A percentile compares a stretch with the other conserved stretches of the same genome.
phyloP scores from a whole-genome alignment of 2,888 invertebrate species.

The Protodeltote pygarga region DNA sequence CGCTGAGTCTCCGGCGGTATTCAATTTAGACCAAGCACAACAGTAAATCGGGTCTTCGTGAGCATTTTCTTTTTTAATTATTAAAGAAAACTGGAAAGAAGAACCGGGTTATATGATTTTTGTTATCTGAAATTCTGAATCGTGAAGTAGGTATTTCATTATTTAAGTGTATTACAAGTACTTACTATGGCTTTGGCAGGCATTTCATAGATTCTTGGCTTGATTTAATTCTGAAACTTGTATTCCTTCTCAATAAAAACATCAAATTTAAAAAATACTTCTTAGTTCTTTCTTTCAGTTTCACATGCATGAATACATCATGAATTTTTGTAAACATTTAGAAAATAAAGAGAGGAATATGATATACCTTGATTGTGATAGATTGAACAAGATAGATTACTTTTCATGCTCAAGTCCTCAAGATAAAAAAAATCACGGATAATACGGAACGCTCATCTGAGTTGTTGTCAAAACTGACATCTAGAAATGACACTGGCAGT shows the following conservation, averaged over 20 bases:
- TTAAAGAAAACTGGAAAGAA: slow-evolving; percentile 88
- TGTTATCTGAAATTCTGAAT: not conserved
- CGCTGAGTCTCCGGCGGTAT: slow-evolving; percentile 71
- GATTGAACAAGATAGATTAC: no score
- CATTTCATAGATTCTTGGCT: slow-evolving; percentile 31
- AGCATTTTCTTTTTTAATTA: slow-evolving; percentile 92
- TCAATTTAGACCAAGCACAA: slow-evolving; percentile 93
- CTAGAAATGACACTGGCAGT: no score
- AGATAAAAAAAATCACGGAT: no score
- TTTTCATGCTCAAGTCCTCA: no score
- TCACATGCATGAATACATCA: no score
- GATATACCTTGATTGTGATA: no score
- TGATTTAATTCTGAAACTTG: not conserved
- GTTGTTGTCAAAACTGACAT: no score
- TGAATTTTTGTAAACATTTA: no score
- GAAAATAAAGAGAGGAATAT: no score
- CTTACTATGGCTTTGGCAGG: slow-evolving; percentile 49
- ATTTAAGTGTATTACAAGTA: not conserved
- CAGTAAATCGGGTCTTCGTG: slow-evolving; percentile 97
- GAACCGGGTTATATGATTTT: not conserved
- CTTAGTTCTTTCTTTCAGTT: no score
- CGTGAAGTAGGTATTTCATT: not conserved
- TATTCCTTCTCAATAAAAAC: not conserved
- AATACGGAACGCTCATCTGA: no score
- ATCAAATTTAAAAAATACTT: not conserved